Evolutionary conservation across 2,113 vertebrate genomes (phyloP).

Genomic region (human (Homo sapiens)): GRCh38 chr19:38788001-38788500

Average conservation of each 20-base stretch:
- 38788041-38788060: background rate
- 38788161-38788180: background rate
- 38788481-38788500: background rate
- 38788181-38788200: background rate
- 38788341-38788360: background rate
- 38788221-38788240: too few relatives aligned
- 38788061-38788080: background rate
- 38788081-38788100: background rate
- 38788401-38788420: background rate
- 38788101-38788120: background rate
- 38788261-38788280: background rate
- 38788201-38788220: background rate
- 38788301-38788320: too few relatives aligned
- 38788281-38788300: accelerated
- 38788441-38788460: background rate
- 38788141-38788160: background rate
- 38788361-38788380: accelerated
- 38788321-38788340: background rate
- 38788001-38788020: too few relatives aligned
- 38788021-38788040: background rate
- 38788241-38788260: too few relatives aligned
- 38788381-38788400: background rate
- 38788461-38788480: background rate
- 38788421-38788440: background rate
- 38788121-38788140: background rate